A percentile compares a stretch with the other conserved stretches of the same genome.
These are phyloP conservation scores for Macaria notata DNA, from an alignment of 2,888 invertebrate genomes.

Conservation along the genomic window DNA sequence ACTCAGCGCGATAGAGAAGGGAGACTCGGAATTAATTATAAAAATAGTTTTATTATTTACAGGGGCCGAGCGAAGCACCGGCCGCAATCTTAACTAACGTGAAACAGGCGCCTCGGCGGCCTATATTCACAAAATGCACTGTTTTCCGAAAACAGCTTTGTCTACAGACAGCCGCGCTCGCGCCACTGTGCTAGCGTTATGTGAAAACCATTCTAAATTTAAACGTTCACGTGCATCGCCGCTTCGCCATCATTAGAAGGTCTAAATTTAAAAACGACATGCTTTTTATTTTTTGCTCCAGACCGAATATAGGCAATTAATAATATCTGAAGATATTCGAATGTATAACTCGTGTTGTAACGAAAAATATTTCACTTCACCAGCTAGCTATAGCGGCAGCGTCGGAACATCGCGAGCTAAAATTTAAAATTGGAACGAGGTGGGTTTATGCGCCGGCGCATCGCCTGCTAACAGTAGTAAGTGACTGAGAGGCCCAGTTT, in stretches of 20 bases:
- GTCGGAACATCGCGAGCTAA: slow-evolving; percentile 55
- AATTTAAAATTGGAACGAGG: slow-evolving; percentile 70
- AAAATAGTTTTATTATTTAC: slow-evolving; percentile 47
- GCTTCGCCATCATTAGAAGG: slow-evolving; percentile 32
- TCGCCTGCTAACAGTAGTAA: slow-evolving; percentile 87
- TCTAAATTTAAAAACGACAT: slow-evolving; percentile 33
- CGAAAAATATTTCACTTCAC: slow-evolving; percentile 48
- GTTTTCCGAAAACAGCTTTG: slow-evolving; percentile 39
- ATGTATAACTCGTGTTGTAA: slow-evolving; percentile 31
- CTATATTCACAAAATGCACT: slow-evolving; percentile 40
- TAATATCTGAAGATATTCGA: slow-evolving; percentile 28
- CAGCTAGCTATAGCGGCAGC: slow-evolving; percentile 36
- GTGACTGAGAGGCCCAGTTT: slow-evolving; percentile 89
- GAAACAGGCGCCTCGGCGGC: slow-evolving; percentile 33
- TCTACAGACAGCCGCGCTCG: slow-evolving; percentile 41
- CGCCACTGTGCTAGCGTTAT: slow-evolving; percentile 41
- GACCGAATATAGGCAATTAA: slow-evolving; percentile 32
- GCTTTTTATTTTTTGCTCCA: slow-evolving; percentile 22
- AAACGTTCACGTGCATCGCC: slow-evolving; percentile 32
- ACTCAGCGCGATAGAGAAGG: slow-evolving; percentile 36
- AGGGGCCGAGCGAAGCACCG: slow-evolving; percentile 37
- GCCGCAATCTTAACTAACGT: slow-evolving; percentile 42
- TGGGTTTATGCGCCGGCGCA: slow-evolving; percentile 66
- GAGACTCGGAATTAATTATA: slow-evolving; percentile 42
- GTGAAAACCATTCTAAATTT: slow-evolving; percentile 42